A percentile compares a stretch with the other conserved stretches of the same genome.
Evolutionary conservation across 2,113 vertebrate species (phyloP).

Genomic region (Callocephalon fimbriatum): DNA sequence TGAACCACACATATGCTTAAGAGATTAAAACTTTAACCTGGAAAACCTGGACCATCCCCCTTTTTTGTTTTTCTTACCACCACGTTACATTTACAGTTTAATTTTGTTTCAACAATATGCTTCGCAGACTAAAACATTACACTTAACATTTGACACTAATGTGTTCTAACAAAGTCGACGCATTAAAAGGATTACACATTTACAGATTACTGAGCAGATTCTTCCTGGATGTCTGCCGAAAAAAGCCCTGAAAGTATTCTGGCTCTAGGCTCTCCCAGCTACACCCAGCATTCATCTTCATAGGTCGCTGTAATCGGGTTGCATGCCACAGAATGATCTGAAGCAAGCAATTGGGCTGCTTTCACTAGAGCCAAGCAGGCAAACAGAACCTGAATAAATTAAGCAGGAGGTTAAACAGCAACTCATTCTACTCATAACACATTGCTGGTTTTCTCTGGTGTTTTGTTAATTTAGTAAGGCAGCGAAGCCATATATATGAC

Average conservation of each 20-base stretch:
- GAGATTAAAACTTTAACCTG: no score
- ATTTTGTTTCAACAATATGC: conserved; percentile 10
- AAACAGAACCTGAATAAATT: conserved; percentile 22
- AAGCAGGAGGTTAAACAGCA: conserved; percentile 2
- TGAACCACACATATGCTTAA: no score
- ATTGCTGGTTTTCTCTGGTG: not conserved
- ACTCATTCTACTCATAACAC: not conserved
- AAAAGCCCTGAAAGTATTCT: not conserved
- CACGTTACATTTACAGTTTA: not conserved
- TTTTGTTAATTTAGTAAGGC: conserved; percentile 39
- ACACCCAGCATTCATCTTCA: not conserved
- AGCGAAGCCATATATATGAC: not conserved
- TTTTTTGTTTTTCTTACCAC: no score
- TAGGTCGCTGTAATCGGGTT: not conserved
- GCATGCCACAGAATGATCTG: not conserved
- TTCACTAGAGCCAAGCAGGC: not conserved
- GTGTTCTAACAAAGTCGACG: conserved; percentile 1
- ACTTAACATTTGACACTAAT: conserved; percentile 61
- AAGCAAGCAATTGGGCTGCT: not conserved
- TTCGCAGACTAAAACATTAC: not conserved
- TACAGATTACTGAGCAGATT: conserved; percentile 51
- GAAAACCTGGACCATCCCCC: no score
- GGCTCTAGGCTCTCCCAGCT: not conserved
- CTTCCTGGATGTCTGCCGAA: conserved; percentile 14
- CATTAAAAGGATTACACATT: conserved; percentile 55